Conservation (phyloP, 2,888 invertebrate species). For the Empis stercorea region DNA sequence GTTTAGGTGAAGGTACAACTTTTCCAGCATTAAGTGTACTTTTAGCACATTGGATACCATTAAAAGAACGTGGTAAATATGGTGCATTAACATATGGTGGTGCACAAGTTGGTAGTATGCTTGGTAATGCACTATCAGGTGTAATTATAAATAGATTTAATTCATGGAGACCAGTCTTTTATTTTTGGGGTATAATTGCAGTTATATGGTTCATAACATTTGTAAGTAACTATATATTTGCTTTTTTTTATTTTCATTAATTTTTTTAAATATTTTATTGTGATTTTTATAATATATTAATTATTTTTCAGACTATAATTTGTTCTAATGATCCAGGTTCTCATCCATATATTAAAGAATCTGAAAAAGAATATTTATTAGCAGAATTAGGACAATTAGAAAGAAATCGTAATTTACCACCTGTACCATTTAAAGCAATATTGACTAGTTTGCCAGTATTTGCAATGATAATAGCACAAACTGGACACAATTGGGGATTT, state of each 20-base stretch:
- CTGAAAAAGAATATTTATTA: slow-evolving; percentile 53
- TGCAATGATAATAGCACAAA: slow-evolving; percentile 62
- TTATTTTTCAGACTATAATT: no score
- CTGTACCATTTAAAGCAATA: slow-evolving; percentile 60
- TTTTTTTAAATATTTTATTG: no score
- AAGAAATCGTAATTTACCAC: slow-evolving; percentile 41
- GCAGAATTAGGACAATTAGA: slow-evolving; percentile 47
- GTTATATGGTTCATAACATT: slow-evolving; percentile 60
- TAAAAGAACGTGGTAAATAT: slow-evolving; percentile 61
- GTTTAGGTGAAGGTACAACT: slow-evolving; percentile 74
- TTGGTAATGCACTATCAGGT: slow-evolving; percentile 54
- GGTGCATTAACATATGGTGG: slow-evolving; percentile 71
- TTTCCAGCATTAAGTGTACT: slow-evolving; percentile 73
- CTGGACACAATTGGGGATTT: slow-evolving; percentile 53
- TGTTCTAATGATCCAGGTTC: slow-evolving; percentile 56
- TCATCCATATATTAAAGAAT: slow-evolving; percentile 61
- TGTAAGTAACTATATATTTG: slow-evolving; percentile 33
- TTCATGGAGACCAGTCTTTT: slow-evolving; percentile 63
- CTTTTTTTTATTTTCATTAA: no score
- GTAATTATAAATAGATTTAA: slow-evolving; percentile 50
- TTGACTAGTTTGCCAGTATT: slow-evolving; percentile 56
- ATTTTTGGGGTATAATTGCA: slow-evolving; percentile 66
- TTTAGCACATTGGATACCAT: slow-evolving; percentile 69
- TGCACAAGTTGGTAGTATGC: slow-evolving; percentile 50
- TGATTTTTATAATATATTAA: slow-evolving; percentile 34